Evolutionary conservation across 2,888 invertebrate genomes (phyloP).

Genomic region (Heliothis peltigera): DNA sequence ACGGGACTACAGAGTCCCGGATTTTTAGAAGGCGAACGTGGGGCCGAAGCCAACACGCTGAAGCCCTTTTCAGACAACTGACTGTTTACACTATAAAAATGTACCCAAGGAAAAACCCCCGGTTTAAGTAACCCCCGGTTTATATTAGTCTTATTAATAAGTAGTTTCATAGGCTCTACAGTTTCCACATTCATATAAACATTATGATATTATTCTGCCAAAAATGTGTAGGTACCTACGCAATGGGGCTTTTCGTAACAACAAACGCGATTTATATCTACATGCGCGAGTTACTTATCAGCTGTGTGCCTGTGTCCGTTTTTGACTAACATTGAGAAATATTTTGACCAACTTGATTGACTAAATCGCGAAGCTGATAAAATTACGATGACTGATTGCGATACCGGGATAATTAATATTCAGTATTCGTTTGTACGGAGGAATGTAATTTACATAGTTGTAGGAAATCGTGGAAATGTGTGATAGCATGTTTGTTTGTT

Average conservation of each 20-base stretch:
- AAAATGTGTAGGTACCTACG: constrained; percentile 40
- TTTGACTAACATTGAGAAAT: constrained; percentile 71
- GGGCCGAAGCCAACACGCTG: too few species aligned
- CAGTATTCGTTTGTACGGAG: constrained; percentile 19
- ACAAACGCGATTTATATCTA: constrained; percentile 62
- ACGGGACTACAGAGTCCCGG: too few species aligned
- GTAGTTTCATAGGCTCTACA: too few species aligned
- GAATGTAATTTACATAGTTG: constrained; percentile 45
- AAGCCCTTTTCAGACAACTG: too few species aligned
- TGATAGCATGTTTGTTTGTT: constrained; percentile 5
- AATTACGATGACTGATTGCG: constrained; percentile 48
- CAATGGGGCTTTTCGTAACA: constrained; percentile 64
- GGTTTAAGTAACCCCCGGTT: too few species aligned
- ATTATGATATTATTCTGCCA: constrained; percentile 20
- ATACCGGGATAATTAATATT: constrained; percentile 45
- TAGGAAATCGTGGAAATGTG: constrained; percentile 44
- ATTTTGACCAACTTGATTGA: constrained; percentile 67
- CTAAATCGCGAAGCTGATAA: constrained; percentile 58
- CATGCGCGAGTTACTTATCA: constrained; percentile 57
- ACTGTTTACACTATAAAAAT: too few species aligned
- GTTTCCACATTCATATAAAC: too few species aligned
- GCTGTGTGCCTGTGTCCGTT: constrained; percentile 59
- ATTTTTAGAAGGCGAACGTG: too few species aligned
- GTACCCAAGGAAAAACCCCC: too few species aligned
- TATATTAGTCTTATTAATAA: too few species aligned